Base-by-base conservation (phyloP, 92 coral and sea anemone species). In the Epizoanthus ramosus region DNA sequence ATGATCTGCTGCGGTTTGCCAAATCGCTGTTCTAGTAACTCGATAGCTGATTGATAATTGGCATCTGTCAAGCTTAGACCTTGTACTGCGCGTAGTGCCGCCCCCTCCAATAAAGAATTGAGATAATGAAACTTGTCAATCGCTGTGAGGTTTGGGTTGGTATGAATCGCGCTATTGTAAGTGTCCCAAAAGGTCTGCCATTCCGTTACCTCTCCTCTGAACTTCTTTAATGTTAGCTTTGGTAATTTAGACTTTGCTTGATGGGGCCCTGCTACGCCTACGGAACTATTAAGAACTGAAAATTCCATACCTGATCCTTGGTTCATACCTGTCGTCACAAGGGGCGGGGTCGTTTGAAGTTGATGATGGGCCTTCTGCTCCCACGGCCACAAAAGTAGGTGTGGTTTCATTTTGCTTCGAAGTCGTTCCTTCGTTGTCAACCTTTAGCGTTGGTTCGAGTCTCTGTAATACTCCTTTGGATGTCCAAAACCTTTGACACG, bases 121-220 rank as follows among this genome's bases (percentile, higher is more conserved):
- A 35, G 4, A 4, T 35, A 35, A 4, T 35, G 2, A 4, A 35
- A 35, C 4, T 35, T 35, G 39, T 76, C 88, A 57, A 76, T 85
- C 37, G 72, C 16, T 37, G 80, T 74, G 14, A 89, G 45, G 3
- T 63, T 57, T 6, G 68, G 18, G 25, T 89, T 81, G 3, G 24
- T 8, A 31, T 85, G 74, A 8, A 89, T 80, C 0, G 90, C 76
- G 35, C 92, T 81, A 57, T 86, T 79, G n/a, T 86, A 86, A 53
- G 72, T 28, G 59, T 89, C 88, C 93, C 93, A 86, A 23, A 89
- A 85, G 6, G 79, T 86, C 37, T 84, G 85, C 84, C 86, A 89
- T 19, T 75, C 58, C 0, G 89, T 86, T 3, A 73, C 41, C 1
- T 83, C 88, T 1, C 88, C 88, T 61, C 41, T 64, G 37, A 76